phyloP scores from a whole-genome alignment of 2,113 vertebrate genomes.

The Rhinolophus sinicus region DNA sequence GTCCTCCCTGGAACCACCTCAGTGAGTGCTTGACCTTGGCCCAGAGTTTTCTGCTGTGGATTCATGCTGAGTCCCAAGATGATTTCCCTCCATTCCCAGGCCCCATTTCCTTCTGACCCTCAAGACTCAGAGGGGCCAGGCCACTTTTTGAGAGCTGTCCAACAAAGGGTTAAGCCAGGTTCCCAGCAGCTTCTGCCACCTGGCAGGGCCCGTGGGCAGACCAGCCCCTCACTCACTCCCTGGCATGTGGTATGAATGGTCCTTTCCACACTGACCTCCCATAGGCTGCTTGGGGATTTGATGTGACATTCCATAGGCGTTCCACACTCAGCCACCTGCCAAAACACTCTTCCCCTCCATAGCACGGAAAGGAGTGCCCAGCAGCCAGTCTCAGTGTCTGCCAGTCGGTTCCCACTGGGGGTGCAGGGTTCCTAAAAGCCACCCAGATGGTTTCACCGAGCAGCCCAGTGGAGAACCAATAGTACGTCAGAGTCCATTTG shows the following conservation, averaged over 20 bases:
- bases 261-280: background rate
- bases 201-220: background rate
- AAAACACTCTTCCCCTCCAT: fast-evolving
- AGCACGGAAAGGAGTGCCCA: fast-evolving
- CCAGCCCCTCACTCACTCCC: background rate
- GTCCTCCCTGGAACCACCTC: too few relatives aligned
- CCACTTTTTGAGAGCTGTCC: background rate
- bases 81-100: background rate
- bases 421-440: background rate
- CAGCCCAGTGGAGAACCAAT: background rate
- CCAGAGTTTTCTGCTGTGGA: background rate
- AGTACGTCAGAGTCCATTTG: background rate
- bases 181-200: background rate
- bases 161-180: background rate
- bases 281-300: background rate
- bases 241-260: background rate
- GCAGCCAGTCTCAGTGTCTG: fast-evolving
- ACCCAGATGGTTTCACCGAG: background rate
- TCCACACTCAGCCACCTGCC: background rate
- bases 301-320: background rate
- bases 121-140: background rate
- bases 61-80: background rate
- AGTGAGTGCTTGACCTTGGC: background rate
- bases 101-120: background rate
- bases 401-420: background rate